A percentile compares a stretch with the other conserved stretches of the same genome.
Conservation (phyloP, 1,140 invertebrate genomes). For the Lordiphosa clarofinis region DNA sequence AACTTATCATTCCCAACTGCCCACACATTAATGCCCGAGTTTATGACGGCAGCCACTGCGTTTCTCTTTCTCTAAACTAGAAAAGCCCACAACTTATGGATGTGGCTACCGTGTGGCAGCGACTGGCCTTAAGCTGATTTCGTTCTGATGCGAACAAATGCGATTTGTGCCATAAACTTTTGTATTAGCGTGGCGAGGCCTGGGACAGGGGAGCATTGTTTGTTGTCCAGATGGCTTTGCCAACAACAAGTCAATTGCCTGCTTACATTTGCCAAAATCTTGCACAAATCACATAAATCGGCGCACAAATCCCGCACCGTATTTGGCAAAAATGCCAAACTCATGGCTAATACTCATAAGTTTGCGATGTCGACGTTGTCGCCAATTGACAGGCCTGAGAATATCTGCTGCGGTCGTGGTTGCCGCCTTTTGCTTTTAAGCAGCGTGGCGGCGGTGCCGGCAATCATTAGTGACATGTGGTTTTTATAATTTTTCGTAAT, state of each 20-base stretch:
- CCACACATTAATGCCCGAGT: conserved; percentile 61
- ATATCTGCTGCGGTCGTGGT: conserved; percentile 58
- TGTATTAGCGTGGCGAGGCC: conserved; percentile 45
- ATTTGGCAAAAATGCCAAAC: conserved; percentile 75
- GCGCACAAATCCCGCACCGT: conserved; percentile 56
- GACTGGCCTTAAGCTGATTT: conserved; percentile 61
- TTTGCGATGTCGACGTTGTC: conserved; percentile 29
- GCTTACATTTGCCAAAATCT: conserved; percentile 68
- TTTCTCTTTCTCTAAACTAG: conserved; percentile 53
- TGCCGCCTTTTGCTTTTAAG: conserved; percentile 21
- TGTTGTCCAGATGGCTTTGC: background rate
- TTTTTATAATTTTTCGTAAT: conserved; percentile 56
- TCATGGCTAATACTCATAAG: conserved; percentile 68
- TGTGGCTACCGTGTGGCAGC: conserved; percentile 26
- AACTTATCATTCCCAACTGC: conserved; percentile 37
- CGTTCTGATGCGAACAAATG: conserved; percentile 63
- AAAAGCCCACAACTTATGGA: conserved; percentile 37
- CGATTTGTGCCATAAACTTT: conserved; percentile 71
- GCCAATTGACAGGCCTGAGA: conserved; percentile 66
- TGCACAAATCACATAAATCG: conserved; percentile 73
- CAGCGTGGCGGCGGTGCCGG: conserved; percentile 6
- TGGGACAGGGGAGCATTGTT: conserved; percentile 10
- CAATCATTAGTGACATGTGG: conserved; percentile 53
- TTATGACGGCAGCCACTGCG: conserved; percentile 56
- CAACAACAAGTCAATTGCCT: conserved; percentile 59